Percentiles rank a stretch among this genome's conserved stretches.
Evolutionary conservation across 1,140 invertebrate species (phyloP).

Genomic region (Asbolus verrucosus): DNA sequence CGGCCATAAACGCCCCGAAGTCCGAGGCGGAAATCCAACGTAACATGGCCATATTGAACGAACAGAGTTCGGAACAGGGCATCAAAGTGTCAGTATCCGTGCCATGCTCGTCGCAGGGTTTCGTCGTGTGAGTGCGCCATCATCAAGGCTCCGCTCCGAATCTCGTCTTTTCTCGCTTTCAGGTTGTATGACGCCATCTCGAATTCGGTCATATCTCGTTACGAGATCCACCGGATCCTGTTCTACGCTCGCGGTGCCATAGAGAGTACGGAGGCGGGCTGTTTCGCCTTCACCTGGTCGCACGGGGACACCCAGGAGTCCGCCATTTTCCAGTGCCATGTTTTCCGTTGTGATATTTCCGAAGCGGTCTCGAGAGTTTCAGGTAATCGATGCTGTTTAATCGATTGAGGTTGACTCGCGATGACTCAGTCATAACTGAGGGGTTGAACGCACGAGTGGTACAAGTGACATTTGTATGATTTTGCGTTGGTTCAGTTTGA

Average conservation of each 20-base stretch:
- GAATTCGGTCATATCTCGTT: conserved; percentile 87
- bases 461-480: too few species aligned
- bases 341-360: conserved; percentile 96
- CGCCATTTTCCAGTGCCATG: conserved; percentile 95
- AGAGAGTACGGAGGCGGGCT: conserved; percentile 85
- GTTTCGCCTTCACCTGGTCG: conserved; percentile 98
- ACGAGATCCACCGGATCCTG: conserved; percentile 92
- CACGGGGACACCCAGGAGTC: conserved; percentile 90
- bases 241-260: conserved; percentile 94
- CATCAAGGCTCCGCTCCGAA: not conserved
- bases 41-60: conserved; percentile 92
- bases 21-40: conserved; percentile 95
- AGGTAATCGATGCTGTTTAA: conserved; percentile 60
- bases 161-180: conserved; percentile 59
- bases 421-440: too few species aligned
- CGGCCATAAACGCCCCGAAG: conserved; percentile 92
- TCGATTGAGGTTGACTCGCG: too few species aligned
- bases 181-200: conserved; percentile 89
- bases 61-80: conserved; percentile 78
- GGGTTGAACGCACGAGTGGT: too few species aligned
- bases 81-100: conserved; percentile 92
- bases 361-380: conserved; percentile 90
- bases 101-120: conserved; percentile 88
- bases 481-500: too few species aligned
- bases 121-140: conserved; percentile 76